Evolutionary conservation across 2,113 vertebrate species (phyloP), one percentile per base, ranked within the genome.

Genomic region (Hyperoodon ampullatus): DNA sequence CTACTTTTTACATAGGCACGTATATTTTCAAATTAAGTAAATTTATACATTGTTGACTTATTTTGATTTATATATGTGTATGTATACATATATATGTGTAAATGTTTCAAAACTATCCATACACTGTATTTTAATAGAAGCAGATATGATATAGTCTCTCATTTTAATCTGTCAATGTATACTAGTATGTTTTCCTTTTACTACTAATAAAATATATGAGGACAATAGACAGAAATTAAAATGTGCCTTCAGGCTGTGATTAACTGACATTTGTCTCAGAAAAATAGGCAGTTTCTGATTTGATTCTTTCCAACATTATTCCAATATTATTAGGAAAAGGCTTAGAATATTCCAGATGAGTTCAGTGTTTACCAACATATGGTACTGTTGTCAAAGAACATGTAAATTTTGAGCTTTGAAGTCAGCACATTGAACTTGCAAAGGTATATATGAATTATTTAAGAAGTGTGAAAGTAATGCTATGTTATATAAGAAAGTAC

Each of bases 401-500:
- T 30, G 24, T 35, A 96, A 94, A 93, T 82, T 87, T 88, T 93
- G 71, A 96, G 96, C 7, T 19, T 84, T 93, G 42, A 96, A 97
- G 85, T 68, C 71, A 70, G 85, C 1, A 55, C 24, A 61, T 7
- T 88, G 86, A 88, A 85, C 74, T 97, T 97, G 84, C 92, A 60
- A 97, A 97, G 97, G 83, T 58, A 80, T 75, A 35, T 81, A 78
- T 94, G 88, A 88, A 82, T 96, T 96, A 91, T 96, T 98, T 92
- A 94, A 89, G 21, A 96, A 78, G 72, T 81, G 84, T 85, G 68
- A 98, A 95, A 98, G 75, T 30, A 90, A 88, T 16, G 9, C 35
- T 87, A 70, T 77, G 42, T 26, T 88, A 93, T 16, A 82, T 5
- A 83, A 97, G 58, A 63, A 84, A 97, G 92, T 65, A 65, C 0